Evolutionary conservation across 2,797 vertebrate genomes (phyloP).

Genomic region (Rhincodon typus): DNA sequence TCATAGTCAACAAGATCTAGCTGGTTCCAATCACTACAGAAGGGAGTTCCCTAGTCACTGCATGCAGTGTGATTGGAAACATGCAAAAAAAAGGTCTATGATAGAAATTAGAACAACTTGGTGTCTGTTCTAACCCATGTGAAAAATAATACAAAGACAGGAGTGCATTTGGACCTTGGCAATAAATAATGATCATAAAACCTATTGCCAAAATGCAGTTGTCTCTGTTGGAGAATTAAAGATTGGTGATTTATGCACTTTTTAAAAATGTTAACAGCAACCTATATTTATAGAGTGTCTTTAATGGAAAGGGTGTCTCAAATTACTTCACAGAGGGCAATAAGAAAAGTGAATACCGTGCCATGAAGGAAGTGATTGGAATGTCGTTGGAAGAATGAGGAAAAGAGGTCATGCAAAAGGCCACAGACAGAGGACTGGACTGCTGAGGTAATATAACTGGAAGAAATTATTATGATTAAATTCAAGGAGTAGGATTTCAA

Average conservation of each 20-base stretch:
- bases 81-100: neutral
- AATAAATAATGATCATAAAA: neutral
- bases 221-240: neutral
- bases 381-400: neutral
- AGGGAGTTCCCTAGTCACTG: neutral
- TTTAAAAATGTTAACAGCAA: neutral
- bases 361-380: neutral
- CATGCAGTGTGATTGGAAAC: neutral
- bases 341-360: neutral
- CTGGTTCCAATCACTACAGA: neutral
- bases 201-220: neutral
- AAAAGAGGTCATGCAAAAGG: neutral
- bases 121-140: neutral
- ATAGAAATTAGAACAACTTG: neutral
- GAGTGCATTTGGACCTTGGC: neutral
- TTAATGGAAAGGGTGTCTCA: neutral
- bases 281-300: neutral
- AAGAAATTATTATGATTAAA: neutral
- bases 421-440: neutral
- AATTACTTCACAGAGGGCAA: neutral
- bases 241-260: neutral
- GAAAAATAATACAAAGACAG: neutral
- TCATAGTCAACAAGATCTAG: too few species aligned
- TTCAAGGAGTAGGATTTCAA: neutral
- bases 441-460: neutral